Conservation (phyloP, 1,140 invertebrate genomes). For the Chrysopa pallens region DNA sequence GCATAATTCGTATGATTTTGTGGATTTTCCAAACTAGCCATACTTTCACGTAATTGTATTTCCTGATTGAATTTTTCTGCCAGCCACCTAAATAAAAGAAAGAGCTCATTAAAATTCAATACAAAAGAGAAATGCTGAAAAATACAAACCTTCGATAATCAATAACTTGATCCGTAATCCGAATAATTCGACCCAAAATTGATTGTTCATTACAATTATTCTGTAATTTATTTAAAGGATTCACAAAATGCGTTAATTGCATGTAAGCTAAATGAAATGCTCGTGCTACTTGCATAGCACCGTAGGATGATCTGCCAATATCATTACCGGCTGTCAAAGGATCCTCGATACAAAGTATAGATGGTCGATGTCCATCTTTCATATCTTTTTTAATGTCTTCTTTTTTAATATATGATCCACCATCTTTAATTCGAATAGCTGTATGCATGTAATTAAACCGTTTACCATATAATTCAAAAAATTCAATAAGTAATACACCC, state of each 20-base stretch:
- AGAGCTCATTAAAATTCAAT: no score
- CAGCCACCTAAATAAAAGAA: no score
- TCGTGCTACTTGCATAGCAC: conserved; percentile 39
- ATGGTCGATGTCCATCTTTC: conserved; percentile 83
- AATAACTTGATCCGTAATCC: conserved; percentile 86
- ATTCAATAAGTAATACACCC: conserved; percentile 89
- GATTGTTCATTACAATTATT: conserved; percentile 32
- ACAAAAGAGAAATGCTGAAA: no score
- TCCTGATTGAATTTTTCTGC: no score
- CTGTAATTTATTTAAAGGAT: conserved; percentile 35
- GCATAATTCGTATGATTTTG: no score
- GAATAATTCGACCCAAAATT: conserved; percentile 77
- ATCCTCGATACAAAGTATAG: conserved; percentile 92
- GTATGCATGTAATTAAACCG: conserved; percentile 95
- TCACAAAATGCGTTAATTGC: conserved; percentile 64
- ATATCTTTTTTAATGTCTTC: conserved; percentile 84
- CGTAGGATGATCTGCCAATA: conserved; percentile 93
- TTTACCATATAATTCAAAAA: conserved; percentile 92
- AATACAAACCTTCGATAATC: conserved; percentile 42
- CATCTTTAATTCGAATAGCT: conserved; percentile 86
- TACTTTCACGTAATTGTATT: no score
- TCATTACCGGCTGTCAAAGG: conserved; percentile 89
- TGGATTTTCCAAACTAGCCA: no score
- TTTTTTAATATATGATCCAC: conserved; percentile 87
- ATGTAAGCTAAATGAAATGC: conserved; percentile 93